phyloP scores from a whole-genome alignment of 2,113 vertebrate species.

The Crotalus tigris region DNA sequence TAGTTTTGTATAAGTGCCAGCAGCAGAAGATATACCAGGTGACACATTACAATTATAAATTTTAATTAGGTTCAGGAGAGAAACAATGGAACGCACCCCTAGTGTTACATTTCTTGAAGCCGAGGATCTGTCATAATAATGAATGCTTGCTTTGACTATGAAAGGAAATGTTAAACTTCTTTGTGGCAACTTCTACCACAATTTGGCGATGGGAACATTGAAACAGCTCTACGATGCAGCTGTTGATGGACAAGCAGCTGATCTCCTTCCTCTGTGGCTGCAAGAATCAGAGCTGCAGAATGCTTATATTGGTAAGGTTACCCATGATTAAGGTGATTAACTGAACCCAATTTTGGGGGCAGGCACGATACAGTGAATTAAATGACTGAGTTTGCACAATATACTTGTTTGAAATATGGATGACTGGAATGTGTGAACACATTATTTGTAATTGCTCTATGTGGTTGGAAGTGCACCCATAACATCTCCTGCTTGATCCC shows the following conservation, averaged over 20 bases:
- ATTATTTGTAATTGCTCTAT: neutral
- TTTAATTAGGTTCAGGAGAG: conserved; percentile 24
- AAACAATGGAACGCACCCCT: neutral
- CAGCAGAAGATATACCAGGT: conserved; percentile 28
- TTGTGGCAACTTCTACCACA: conserved; percentile 7
- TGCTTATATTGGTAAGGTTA: neutral
- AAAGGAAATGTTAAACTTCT: conserved; percentile 18
- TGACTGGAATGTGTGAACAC: neutral
- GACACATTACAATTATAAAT: conserved; percentile 18
- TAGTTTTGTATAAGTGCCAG: conserved; percentile 38
- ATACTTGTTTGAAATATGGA: neutral
- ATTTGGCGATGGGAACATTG: neutral
- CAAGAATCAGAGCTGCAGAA: fast-evolving
- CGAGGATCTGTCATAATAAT: neutral
- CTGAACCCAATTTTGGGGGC: neutral
- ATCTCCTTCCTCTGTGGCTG: neutral
- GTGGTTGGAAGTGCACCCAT: neutral
- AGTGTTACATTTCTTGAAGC: conserved; percentile 10
- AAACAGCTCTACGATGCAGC: neutral
- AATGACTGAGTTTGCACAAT: neutral
- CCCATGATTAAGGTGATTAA: neutral
- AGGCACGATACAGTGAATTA: neutral
- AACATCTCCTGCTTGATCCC: neutral
- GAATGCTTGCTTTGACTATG: conserved; percentile 3
- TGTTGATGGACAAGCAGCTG: neutral